These are phyloP conservation scores for Pterostichus madidus DNA, from an alignment of 2,888 invertebrate genomes.

Conservation along the genomic window DNA sequence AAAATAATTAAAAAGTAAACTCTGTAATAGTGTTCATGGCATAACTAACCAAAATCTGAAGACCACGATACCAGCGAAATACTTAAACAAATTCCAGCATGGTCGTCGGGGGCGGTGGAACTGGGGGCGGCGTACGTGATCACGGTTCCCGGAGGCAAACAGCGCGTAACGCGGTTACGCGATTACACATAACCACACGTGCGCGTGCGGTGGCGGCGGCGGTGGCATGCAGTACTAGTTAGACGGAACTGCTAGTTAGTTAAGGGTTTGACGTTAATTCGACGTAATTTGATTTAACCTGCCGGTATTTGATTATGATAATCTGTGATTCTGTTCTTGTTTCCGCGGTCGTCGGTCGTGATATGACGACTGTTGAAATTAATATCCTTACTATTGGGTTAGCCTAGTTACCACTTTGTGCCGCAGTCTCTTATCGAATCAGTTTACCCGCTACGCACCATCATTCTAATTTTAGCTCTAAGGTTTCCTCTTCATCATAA, in stretches of 20 bases:
- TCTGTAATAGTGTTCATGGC: too few relatives aligned
- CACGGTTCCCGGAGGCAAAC: slow-evolving; percentile 2
- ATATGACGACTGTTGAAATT: slow-evolving; percentile 60
- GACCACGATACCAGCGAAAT: too few relatives aligned
- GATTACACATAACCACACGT: slow-evolving; percentile 57
- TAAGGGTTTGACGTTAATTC: slow-evolving; percentile 75
- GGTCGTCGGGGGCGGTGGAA: neutral
- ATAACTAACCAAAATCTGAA: neutral
- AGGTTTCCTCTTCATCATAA: too few relatives aligned
- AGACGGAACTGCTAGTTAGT: slow-evolving; percentile 74
- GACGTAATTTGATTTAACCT: slow-evolving; percentile 74
- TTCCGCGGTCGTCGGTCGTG: slow-evolving; percentile 36
- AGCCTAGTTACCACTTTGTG: slow-evolving; percentile 40
- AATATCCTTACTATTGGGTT: slow-evolving; percentile 51
- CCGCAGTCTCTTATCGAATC: neutral
- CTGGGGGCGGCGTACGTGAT: slow-evolving; percentile 13
- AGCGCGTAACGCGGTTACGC: slow-evolving; percentile 59
- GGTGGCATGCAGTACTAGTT: slow-evolving; percentile 55
- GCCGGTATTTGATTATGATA: slow-evolving; percentile 76
- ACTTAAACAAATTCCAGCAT: slow-evolving; percentile 9
- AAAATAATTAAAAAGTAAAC: too few relatives aligned
- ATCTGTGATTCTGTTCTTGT: slow-evolving; percentile 72
- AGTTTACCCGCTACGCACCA: too few relatives aligned
- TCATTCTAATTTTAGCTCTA: neutral
- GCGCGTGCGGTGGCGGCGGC: slow-evolving; percentile 24